A percentile compares a stretch with the other conserved stretches of the same genome.
Evolutionary conservation across 2,888 invertebrate genomes (phyloP).

Genomic region (Caenorhabditis sinica): DNA sequence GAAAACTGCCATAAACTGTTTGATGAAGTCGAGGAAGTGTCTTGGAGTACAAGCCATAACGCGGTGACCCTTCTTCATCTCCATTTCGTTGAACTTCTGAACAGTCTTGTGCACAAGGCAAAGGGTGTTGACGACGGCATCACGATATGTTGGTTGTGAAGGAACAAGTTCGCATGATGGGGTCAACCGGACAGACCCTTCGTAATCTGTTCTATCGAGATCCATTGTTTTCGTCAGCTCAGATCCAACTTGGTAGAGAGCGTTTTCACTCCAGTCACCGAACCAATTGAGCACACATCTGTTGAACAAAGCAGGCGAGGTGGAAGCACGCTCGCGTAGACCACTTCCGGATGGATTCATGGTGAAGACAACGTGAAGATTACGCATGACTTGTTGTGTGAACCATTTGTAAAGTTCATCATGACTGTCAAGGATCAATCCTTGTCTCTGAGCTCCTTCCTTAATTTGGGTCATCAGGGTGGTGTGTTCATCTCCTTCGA

Average conservation of each 20-base stretch:
- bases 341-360: slow-evolving; percentile 99
- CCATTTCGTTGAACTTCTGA: slow-evolving; percentile 90
- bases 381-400: slow-evolving; percentile 96
- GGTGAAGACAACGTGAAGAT: slow-evolving; percentile 99
- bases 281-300: slow-evolving; percentile 99
- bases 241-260: slow-evolving; percentile 88
- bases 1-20: slow-evolving; percentile 94
- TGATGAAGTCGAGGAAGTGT: slow-evolving; percentile 98
- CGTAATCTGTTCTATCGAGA: slow-evolving; percentile 92
- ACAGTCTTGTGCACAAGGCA: slow-evolving; percentile 98
- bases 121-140: slow-evolving; percentile 97
- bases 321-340: slow-evolving; percentile 97
- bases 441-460: slow-evolving; percentile 98
- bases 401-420: slow-evolving; percentile 99
- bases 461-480: slow-evolving; percentile 99
- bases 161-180: slow-evolving; percentile 88
- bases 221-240: slow-evolving; percentile 97
- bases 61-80: slow-evolving; percentile 89
- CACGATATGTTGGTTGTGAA: slow-evolving; percentile 77
- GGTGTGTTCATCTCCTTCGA: slow-evolving; percentile 94
- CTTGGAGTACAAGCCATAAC: slow-evolving; percentile 98
- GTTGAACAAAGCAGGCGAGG: slow-evolving; percentile 98
- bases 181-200: slow-evolving; percentile 93
- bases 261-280: slow-evolving; percentile 99
- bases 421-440: slow-evolving; percentile 97